phyloP scores from a whole-genome alignment of 2,113 vertebrate genomes.

The Clupea harengus region DNA sequence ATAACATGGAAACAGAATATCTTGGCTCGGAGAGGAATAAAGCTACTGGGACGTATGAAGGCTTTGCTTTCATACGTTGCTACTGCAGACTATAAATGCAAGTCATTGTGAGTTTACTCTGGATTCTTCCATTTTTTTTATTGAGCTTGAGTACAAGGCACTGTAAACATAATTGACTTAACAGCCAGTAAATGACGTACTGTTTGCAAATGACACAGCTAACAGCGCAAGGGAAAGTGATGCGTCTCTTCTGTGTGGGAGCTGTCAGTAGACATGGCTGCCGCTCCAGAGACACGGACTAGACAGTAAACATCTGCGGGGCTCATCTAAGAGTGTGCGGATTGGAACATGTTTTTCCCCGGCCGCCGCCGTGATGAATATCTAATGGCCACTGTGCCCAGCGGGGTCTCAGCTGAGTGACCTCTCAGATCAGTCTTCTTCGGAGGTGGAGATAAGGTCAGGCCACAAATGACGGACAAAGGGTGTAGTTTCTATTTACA shows the following conservation, averaged over 20 bases:
- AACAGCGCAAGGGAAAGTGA: neutral
- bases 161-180: too few relatives aligned
- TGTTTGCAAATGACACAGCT: neutral
- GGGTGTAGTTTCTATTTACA: slow-evolving; percentile 19
- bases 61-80: neutral
- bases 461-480: neutral
- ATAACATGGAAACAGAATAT: neutral
- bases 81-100: neutral
- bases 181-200: too few relatives aligned
- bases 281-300: neutral
- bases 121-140: neutral
- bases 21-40: neutral
- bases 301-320: neutral
- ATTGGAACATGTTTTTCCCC: neutral
- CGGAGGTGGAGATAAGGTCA: neutral
- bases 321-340: neutral
- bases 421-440: neutral
- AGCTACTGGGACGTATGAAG: neutral
- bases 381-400: neutral
- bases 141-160: neutral
- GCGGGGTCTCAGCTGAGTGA: neutral
- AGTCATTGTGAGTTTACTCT: neutral
- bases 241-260: neutral
- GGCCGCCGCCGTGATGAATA: neutral
- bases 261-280: neutral